A percentile compares a stretch with the other conserved stretches of the same genome.
Evolutionary conservation across 2,113 vertebrate genomes (phyloP).

Genomic region (Callopanchax toddi): DNA sequence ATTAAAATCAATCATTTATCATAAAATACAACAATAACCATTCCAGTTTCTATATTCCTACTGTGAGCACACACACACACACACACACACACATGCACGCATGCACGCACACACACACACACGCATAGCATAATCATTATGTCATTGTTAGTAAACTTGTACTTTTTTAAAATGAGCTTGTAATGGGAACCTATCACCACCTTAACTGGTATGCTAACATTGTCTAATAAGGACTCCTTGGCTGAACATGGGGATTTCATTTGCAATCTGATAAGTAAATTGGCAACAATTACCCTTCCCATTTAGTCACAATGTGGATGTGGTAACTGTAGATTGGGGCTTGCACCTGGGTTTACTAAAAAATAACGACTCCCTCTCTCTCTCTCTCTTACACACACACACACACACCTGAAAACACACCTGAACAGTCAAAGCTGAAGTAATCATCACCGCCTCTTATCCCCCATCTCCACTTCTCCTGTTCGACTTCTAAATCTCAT

Average conservation of each 20-base stretch:
- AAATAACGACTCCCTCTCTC: conserved; percentile 41
- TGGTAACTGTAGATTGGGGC: conserved; percentile 31
- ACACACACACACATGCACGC: no score
- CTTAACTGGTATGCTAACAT: conserved; percentile 28
- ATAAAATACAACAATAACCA: no score
- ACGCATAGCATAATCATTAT: conserved; percentile 2
- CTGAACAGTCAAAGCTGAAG: conserved; percentile 51
- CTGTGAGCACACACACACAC: no score
- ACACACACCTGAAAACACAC: conserved; percentile 54
- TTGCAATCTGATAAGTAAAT: conserved; percentile 68
- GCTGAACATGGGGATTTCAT: conserved; percentile 36
- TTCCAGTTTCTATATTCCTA: no score
- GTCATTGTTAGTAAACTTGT: conserved; percentile 11
- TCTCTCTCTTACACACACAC: conserved; percentile 43
- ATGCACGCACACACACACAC: background rate
- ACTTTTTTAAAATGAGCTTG: conserved; percentile 25
- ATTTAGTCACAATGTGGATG: conserved; percentile 45
- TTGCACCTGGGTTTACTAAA: conserved; percentile 61
- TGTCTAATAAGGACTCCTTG: conserved; percentile 50
- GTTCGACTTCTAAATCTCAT: conserved; percentile 63
- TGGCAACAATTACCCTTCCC: conserved; percentile 55
- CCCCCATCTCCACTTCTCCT: conserved; percentile 15
- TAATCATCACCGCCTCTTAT: conserved; percentile 43
- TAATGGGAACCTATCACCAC: conserved; percentile 46
- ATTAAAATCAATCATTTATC: no score